Percentiles rank a stretch among this genome's conserved stretches.
These are phyloP conservation scores for Microtus oregoni DNA, from an alignment of 2,113 vertebrate species.

Conservation along the genomic window DNA sequence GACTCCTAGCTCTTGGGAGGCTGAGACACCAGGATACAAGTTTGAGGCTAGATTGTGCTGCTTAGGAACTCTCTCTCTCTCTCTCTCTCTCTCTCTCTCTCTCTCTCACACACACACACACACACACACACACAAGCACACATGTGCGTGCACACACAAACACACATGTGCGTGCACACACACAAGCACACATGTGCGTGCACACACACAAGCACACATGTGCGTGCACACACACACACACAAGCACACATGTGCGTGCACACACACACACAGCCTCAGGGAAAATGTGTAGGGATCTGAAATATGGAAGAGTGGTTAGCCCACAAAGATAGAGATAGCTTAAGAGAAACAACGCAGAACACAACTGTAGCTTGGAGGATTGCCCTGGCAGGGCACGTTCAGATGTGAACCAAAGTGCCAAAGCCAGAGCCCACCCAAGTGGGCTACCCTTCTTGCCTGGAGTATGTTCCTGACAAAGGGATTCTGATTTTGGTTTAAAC, in stretches of 20 bases:
- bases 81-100: too few relatives aligned
- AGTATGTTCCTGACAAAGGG: background rate
- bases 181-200: too few relatives aligned
- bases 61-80: background rate
- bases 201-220: too few relatives aligned
- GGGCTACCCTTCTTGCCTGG: background rate
- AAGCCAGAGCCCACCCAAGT: background rate
- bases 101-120: too few relatives aligned
- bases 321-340: background rate
- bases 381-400: background rate
- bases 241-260: too few relatives aligned
- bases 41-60: background rate
- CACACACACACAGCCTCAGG: background rate
- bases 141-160: too few relatives aligned
- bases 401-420: background rate
- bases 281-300: background rate
- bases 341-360: background rate
- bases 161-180: too few relatives aligned
- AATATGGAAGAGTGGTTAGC: background rate
- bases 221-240: too few relatives aligned
- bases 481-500: slow-evolving; percentile 36
- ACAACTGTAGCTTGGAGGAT: background rate
- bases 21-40: background rate
- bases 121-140: too few relatives aligned
- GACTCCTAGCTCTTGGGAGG: background rate